Conservation (phyloP, 2,113 vertebrate genomes). For the Catharus minimus region DNA sequence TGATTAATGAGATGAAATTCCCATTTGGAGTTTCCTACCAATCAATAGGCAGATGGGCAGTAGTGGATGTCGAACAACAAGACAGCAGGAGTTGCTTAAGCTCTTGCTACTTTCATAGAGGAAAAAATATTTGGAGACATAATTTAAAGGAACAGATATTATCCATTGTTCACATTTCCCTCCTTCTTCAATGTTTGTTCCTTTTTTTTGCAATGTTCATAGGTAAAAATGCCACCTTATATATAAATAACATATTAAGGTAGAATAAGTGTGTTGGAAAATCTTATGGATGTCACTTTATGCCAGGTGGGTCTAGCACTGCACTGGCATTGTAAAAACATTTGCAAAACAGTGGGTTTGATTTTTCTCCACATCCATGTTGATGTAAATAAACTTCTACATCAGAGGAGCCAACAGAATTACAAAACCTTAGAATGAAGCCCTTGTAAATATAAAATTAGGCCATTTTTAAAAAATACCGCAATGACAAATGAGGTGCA, state of each 20-base stretch:
- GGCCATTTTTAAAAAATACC: neutral
- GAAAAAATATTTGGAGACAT: conserved; percentile 38
- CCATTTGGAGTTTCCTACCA: conserved; percentile 77
- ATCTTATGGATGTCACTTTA: neutral
- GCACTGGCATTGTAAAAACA: neutral
- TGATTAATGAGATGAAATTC: conserved; percentile 81
- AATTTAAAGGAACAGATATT: conserved; percentile 67
- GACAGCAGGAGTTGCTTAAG: conserved; percentile 73
- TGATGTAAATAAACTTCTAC: neutral
- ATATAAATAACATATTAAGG: neutral
- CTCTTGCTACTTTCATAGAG: conserved; percentile 57
- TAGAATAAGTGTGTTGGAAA: neutral
- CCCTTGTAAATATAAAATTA: neutral
- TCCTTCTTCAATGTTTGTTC: neutral
- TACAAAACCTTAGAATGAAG: neutral
- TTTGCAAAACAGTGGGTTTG: neutral
- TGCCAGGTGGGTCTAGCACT: neutral
- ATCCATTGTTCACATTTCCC: neutral
- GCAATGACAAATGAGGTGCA: neutral
- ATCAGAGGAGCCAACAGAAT: neutral
- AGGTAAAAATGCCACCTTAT: neutral
- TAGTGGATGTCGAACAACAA: conserved; percentile 72
- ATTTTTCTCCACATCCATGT: neutral
- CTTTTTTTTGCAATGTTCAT: neutral
- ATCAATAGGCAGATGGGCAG: conserved; percentile 78